phyloP scores from a whole-genome alignment of 2,797 vertebrate genomes.

The Onychomys arenicola region DNA sequence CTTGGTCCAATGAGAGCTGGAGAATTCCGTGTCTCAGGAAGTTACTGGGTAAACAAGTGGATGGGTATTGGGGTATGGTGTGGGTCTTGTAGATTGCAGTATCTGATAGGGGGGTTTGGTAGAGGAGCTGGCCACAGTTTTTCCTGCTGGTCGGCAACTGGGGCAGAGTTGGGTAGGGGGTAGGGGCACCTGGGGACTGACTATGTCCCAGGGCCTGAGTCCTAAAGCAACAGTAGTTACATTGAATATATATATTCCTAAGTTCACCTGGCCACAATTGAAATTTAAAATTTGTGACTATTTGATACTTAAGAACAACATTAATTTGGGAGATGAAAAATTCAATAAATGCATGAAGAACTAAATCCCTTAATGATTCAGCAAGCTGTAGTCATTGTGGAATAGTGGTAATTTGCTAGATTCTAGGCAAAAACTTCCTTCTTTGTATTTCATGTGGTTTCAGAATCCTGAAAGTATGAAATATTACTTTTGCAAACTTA shows the following conservation, averaged over 20 bases:
- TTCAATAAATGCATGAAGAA: slow-evolving; percentile 28
- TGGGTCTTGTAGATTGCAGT: too few species aligned
- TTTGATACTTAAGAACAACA: slow-evolving; percentile 47
- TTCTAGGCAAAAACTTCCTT: slow-evolving; percentile 37
- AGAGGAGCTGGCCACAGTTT: too few species aligned
- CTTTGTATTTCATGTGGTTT: slow-evolving; percentile 32
- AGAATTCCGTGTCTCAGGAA: too few species aligned
- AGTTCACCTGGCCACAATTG: background rate
- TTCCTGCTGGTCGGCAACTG: too few species aligned
- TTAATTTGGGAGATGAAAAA: slow-evolving; percentile 51
- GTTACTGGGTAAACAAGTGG: too few species aligned
- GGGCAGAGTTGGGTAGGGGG: too few species aligned
- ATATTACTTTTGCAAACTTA: slow-evolving; percentile 60
- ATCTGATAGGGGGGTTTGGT: too few species aligned
- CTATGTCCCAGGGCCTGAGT: too few species aligned
- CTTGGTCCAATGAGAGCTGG: too few species aligned
- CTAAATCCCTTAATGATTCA: slow-evolving; percentile 22
- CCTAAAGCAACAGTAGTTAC: background rate
- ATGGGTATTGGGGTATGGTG: too few species aligned
- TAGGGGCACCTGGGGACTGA: too few species aligned
- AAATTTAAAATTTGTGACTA: slow-evolving; percentile 37
- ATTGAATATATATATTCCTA: slow-evolving; percentile 42
- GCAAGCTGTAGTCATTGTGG: slow-evolving; percentile 35
- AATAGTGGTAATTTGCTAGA: slow-evolving; percentile 29
- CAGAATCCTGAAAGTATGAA: slow-evolving; percentile 36